A percentile compares a stretch with the other conserved stretches of the same genome.
Conservation (phyloP, 2,888 invertebrate genomes). For the Ectemnius continuus region DNA sequence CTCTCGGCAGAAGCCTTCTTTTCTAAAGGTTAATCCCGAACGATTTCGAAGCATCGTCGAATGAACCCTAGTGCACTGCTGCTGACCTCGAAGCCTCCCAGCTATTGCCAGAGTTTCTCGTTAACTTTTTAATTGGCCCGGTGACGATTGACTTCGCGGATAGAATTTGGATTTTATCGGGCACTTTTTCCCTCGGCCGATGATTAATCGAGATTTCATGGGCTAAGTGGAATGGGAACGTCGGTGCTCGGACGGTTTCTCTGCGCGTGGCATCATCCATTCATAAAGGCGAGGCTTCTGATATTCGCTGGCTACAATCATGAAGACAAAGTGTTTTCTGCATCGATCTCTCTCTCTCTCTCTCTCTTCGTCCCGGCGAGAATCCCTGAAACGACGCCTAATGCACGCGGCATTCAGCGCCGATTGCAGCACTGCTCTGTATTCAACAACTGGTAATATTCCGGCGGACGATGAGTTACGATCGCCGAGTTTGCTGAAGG, state of each 20-base stretch:
- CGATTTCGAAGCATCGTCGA: too few species aligned
- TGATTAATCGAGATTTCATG: too few species aligned
- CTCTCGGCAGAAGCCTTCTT: constrained; percentile 3
- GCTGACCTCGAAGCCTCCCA: too few species aligned
- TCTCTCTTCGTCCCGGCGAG: neutral
- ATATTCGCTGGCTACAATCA: constrained; percentile 18
- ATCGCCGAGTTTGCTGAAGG: neutral
- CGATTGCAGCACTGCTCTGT: constrained; percentile 26
- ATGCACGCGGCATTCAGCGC: constrained; percentile 18
- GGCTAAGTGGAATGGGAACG: constrained; percentile 7
- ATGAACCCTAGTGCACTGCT: too few species aligned
- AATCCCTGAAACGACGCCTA: constrained; percentile 13
- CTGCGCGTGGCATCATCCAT: constrained; percentile 31
- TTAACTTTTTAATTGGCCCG: too few species aligned
- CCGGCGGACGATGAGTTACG: constrained; percentile 3
- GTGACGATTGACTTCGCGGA: too few species aligned
- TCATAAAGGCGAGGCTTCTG: constrained; percentile 30
- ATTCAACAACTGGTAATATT: constrained; percentile 25
- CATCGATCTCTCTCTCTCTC: constrained; percentile 39
- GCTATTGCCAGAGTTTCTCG: too few species aligned
- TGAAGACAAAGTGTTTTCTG: constrained; percentile 23
- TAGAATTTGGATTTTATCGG: too few species aligned
- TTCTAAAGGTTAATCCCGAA: too few species aligned
- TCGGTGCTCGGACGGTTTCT: neutral
- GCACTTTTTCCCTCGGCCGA: too few species aligned